phyloP scores from a whole-genome alignment of 2,888 invertebrate species.

The Epinotia brunnichana region DNA sequence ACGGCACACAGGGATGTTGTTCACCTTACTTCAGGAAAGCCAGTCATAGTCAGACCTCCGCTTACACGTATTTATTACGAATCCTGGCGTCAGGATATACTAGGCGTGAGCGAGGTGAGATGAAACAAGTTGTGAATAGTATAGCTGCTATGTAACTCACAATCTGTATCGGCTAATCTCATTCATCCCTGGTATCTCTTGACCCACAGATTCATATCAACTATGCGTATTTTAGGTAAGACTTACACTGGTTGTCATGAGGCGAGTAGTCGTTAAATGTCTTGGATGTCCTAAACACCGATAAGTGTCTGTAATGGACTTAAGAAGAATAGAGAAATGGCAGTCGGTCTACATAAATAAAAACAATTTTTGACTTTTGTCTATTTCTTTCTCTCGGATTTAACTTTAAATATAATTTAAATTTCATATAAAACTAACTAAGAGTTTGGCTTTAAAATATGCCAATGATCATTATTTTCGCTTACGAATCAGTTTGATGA shows the following conservation, averaged over 20 bases:
- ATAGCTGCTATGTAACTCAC: neutral
- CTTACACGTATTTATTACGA: neutral
- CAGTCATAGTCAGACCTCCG: neutral
- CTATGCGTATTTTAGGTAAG: neutral
- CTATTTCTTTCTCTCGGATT: neutral
- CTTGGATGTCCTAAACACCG: slow-evolving; percentile 43
- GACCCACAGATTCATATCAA: neutral
- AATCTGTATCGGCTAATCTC: neutral
- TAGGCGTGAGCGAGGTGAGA: neutral
- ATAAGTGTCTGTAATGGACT: slow-evolving; percentile 52
- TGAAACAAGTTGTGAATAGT: too few relatives aligned
- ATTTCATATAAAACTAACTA: too few relatives aligned
- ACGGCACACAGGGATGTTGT: slow-evolving; percentile 49
- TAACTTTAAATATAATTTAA: too few relatives aligned
- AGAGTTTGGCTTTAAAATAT: too few relatives aligned
- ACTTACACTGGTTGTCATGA: neutral
- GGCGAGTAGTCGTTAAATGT: neutral
- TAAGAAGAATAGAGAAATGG: neutral
- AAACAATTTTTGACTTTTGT: neutral
- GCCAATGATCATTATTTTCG: too few relatives aligned
- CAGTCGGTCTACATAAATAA: neutral
- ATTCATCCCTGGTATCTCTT: neutral
- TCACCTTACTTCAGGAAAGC: neutral
- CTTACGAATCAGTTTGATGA: too few relatives aligned
- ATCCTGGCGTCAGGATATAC: too few relatives aligned